Evolutionary conservation across 2,888 invertebrate species (phyloP), one percentile per base, ranked within the genome.

Genomic region (Lasiommata megera): DNA sequence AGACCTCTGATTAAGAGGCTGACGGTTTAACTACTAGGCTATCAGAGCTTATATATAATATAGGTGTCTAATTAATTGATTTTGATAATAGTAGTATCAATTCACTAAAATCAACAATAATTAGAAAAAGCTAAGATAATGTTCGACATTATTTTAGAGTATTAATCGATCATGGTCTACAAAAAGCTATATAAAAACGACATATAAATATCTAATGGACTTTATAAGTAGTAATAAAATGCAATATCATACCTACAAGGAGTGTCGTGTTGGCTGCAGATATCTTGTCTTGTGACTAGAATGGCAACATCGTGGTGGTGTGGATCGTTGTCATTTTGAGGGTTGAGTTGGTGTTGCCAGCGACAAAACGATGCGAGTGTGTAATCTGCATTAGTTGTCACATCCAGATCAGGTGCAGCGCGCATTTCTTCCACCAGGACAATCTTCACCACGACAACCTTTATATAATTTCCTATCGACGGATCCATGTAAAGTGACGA

Each of bases 271-370:
- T 82, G 92, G 58, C 93, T 93, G 80, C 95, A 95, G 69, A 95
- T 95, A 78, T 94, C 94, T 78, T 93, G 93, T 72, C 95, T 93
- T 18, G 97, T 97, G 63, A 97, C 93, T 46, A 97, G 92, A 66
- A 97, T 94, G 40, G 97, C 97, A 5, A 97, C 96, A 76, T 97
- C 97, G 79, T 97, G 97, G 75, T 97, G 97, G 74, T 96, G 94
- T 1, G 97, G 96, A 82, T 97, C 94, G 11, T 93, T 88, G 73
- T 97, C 96, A 68, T 94, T 93, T 17, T 91, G 90, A 1, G 95
- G 94, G 80, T 97, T 97, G 60, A 94, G 84, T 48, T 90, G 91
- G 71, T 94, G 93, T 78, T 97, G 96, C 96, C 96, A 97, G 72
- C 92, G 92, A 86, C 98, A 98, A 90, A 98, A 98, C 69, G 95